Conservation (phyloP, 2,888 invertebrate species). For the Lasioglossum oenotherae region DNA sequence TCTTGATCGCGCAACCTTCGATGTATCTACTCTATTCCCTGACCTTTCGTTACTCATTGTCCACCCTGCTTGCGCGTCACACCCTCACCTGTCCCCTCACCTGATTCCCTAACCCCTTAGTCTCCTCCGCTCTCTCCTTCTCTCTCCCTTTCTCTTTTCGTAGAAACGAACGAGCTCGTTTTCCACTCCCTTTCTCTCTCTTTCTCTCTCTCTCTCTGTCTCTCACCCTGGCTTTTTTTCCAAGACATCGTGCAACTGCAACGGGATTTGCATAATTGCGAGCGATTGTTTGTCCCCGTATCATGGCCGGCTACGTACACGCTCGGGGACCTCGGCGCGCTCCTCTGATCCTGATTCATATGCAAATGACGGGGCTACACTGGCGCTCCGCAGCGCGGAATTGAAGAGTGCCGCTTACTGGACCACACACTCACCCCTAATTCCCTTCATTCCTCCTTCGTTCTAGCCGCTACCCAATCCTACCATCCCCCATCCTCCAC, state of each 20-base stretch:
- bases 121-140: not conserved
- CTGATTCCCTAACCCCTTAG: not conserved
- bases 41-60: slow-evolving; percentile 45
- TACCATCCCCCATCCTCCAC: not conserved
- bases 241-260: slow-evolving; percentile 76
- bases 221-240: slow-evolving; percentile 47
- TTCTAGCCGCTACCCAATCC: slow-evolving; percentile 11
- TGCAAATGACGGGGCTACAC: slow-evolving; percentile 79
- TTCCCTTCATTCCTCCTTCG: slow-evolving; percentile 56
- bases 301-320: slow-evolving; percentile 76
- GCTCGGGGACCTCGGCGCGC: slow-evolving; percentile 71
- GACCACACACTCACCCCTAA: slow-evolving; percentile 67
- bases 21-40: slow-evolving; percentile 23
- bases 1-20: slow-evolving; percentile 40
- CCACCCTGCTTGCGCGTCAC: slow-evolving; percentile 17
- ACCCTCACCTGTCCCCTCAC: slow-evolving; percentile 8
- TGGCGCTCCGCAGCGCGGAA: slow-evolving; percentile 73
- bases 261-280: slow-evolving; percentile 81
- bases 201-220: not conserved
- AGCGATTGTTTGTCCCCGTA: slow-evolving; percentile 81
- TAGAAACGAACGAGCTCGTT: slow-evolving; percentile 34
- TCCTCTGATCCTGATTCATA: slow-evolving; percentile 81
- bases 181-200: not conserved
- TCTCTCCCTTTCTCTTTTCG: not conserved
- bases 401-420: slow-evolving; percentile 76